A percentile compares a stretch with the other conserved stretches of the same genome.
Evolutionary conservation across 2,888 invertebrate species (phyloP).

Genomic region (Calameuta filiformis): DNA sequence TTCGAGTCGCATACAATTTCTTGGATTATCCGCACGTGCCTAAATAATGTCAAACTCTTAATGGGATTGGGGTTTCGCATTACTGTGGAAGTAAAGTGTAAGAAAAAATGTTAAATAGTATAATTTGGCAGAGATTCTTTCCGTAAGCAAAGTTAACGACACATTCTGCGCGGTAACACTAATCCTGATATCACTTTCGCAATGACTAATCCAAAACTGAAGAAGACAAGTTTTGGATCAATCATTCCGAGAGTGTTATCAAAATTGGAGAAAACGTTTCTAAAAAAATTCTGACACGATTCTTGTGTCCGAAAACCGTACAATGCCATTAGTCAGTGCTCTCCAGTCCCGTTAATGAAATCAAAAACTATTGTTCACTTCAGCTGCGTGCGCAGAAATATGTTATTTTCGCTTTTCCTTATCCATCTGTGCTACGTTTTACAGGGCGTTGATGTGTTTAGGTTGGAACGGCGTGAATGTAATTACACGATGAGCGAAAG

Average conservation of each 20-base stretch:
- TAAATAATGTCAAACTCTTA: background rate
- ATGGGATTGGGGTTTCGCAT: background rate
- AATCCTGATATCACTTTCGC: background rate
- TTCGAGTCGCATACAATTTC: background rate
- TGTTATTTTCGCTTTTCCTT: background rate
- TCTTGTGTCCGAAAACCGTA: background rate
- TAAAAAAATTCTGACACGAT: background rate
- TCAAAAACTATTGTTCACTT: background rate
- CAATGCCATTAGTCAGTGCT: background rate
- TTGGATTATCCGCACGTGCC: background rate
- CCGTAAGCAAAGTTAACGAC: background rate
- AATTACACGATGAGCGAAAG: constrained; percentile 30
- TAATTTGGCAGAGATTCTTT: background rate
- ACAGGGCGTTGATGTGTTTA: background rate
- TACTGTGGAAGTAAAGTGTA: background rate
- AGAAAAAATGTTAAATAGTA: background rate
- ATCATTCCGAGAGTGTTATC: background rate
- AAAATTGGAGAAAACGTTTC: background rate
- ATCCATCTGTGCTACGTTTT: background rate
- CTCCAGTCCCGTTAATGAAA: background rate
- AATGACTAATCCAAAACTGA: background rate
- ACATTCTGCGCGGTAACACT: background rate
- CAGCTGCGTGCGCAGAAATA: background rate
- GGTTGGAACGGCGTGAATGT: background rate
- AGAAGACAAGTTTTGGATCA: background rate